Base-by-base conservation (phyloP, 2,113 vertebrate genomes). In the Chelonoidis abingdonii region DNA sequence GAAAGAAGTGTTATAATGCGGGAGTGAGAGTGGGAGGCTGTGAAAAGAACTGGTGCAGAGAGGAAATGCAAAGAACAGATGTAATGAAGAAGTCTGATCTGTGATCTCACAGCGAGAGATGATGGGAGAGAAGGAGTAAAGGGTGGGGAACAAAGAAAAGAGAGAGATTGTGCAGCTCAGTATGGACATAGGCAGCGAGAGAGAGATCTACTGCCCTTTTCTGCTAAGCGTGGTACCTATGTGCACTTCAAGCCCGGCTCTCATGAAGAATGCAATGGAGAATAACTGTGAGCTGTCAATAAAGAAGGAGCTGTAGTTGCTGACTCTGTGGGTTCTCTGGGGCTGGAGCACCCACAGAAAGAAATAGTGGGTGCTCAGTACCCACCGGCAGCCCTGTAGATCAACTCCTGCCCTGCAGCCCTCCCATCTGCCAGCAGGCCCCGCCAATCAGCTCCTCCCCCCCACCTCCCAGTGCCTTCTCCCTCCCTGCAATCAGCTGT, bases 151-250 rank as follows among this genome's bases (percentile, higher is more conserved):
- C 75, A 78, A 78, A 27, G 41, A 78, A 78, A 41, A 41, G 72
- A 53, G 89, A 96, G 84, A 53, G n/a, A 21, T 88, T 65, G 85
- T 3, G 0, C 80, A 47, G 93, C 17, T 1, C 92, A 89, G 92
- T 53, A 11, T 0, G n/a, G 72, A 21, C 0, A 90, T 94, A 56
- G 96, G 95, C 91, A 97, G 95, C 52, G 88, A 96, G 83, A 53
- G 85, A 91, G 91, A 89, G 94, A 89, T 86, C 86, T 91, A 93
- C 86, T 97, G 95, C 96, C 95, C 96, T 96, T 95, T 96, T 97
- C 86, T 92, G 92, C 93, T 93, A 44, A 86, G 19, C 54, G 86
- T 95, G 87, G 80, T 91, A 88, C 94, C 92, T 93, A 84, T 82
- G 82, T 91, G 93, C 50, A 89, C 86, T 86, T 84, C 84, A 85